Percentiles rank a stretch among this genome's conserved stretches.
Conservation (phyloP, 2,888 invertebrate species). For the Drosophila niveifrons region DNA sequence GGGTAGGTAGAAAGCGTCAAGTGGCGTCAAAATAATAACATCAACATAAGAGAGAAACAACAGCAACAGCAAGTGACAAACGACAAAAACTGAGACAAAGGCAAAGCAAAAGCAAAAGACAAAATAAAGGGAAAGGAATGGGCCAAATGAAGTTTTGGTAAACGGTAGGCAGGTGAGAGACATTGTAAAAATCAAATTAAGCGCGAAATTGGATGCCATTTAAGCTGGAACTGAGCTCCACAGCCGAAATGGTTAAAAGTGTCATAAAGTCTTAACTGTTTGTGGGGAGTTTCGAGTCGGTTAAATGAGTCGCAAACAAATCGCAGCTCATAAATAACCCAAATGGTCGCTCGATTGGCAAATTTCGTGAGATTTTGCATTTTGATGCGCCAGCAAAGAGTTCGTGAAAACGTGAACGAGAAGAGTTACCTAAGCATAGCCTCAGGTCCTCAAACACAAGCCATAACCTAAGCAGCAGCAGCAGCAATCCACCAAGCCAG, state of each 20-base stretch:
- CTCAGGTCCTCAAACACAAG: conserved; percentile 30
- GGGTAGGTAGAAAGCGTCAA: conserved; percentile 49
- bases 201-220: conserved; percentile 64
- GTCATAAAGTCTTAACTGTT: conserved; percentile 73
- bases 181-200: conserved; percentile 67
- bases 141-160: conserved; percentile 15
- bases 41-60: conserved; percentile 13
- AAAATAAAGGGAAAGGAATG: conserved; percentile 8
- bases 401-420: conserved; percentile 79
- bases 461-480: neutral
- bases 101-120: neutral
- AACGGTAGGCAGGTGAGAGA: conserved; percentile 48
- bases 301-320: conserved; percentile 76
- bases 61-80: conserved; percentile 7
- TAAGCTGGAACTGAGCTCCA: conserved; percentile 42
- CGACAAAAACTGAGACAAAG: neutral
- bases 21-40: conserved; percentile 19
- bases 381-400: conserved; percentile 77
- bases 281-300: conserved; percentile 18
- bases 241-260: conserved; percentile 59
- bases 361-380: conserved; percentile 83
- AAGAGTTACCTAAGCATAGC: conserved; percentile 78
- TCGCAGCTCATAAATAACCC: conserved; percentile 75
- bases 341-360: conserved; percentile 76
- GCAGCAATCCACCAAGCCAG: neutral